Conservation (phyloP, 2,797 vertebrate species). For the Channallabes apus region DNA sequence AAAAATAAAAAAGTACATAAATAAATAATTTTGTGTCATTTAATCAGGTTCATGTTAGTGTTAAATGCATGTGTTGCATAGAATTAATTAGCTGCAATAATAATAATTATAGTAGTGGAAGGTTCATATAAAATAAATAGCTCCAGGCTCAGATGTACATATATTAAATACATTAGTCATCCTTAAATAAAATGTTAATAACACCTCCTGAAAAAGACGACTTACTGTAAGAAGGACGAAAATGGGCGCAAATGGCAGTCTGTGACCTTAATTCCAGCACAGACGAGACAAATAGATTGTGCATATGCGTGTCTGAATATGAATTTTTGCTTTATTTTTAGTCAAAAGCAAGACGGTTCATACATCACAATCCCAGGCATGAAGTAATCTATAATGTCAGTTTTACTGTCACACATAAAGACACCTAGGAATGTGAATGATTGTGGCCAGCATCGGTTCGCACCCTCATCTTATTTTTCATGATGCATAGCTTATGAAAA, state of each 20-base stretch:
- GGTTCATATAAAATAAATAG: too few species aligned
- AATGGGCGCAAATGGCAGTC: constrained; percentile 29
- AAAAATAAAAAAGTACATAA: neutral
- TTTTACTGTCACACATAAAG: neutral
- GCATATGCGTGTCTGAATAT: constrained; percentile 17
- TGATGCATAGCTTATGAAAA: constrained; percentile 6
- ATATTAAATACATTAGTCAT: constrained; percentile 26
- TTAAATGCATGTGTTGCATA: neutral
- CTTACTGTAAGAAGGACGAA: neutral
- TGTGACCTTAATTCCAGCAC: constrained; percentile 47
- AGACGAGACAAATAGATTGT: constrained; percentile 19
- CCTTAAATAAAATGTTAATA: constrained; percentile 27
- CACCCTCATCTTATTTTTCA: constrained; percentile 6
- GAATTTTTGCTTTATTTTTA: constrained; percentile 18
- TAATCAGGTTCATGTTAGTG: neutral
- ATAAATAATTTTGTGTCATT: neutral
- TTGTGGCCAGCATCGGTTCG: neutral
- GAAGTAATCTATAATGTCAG: neutral
- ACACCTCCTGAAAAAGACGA: neutral
- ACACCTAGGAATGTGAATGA: neutral
- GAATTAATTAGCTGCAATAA: neutral
- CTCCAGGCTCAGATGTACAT: neutral
- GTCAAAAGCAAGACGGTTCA: neutral
- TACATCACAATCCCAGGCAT: constrained; percentile 12
- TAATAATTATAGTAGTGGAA: neutral